Evolutionary conservation across 64 coral and sea anemone species (phyloP).

Genomic region (Acropora yongei): DNA sequence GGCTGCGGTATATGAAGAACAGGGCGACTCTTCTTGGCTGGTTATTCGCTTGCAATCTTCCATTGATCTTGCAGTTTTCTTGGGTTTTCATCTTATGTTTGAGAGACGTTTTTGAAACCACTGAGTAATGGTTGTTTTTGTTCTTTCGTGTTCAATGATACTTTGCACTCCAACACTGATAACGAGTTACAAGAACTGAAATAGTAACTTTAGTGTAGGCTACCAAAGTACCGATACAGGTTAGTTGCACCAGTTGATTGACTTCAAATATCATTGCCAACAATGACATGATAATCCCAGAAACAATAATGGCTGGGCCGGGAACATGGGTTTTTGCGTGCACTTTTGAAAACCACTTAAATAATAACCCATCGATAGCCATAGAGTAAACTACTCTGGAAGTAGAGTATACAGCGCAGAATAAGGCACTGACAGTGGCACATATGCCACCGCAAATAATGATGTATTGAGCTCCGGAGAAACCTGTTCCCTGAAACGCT

Average conservation of each 20-base stretch:
- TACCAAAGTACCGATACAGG: not conserved
- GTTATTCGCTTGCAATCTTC: not conserved
- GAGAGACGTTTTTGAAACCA: not conserved
- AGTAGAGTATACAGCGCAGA: conserved; percentile 32
- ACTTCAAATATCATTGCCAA: conserved; percentile 46
- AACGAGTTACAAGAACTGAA: conserved; percentile 42
- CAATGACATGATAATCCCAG: conserved; percentile 38
- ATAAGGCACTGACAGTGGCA: conserved; percentile 36
- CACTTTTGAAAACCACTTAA: conserved; percentile 41
- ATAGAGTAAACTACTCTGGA: conserved; percentile 53
- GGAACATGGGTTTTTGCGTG: conserved; percentile 43
- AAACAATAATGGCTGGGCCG: not conserved
- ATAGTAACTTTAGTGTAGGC: conserved; percentile 31
- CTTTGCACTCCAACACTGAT: conserved; percentile 6
- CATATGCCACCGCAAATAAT: conserved; percentile 32
- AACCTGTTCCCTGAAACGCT: conserved; percentile 32
- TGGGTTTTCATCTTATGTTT: not conserved
- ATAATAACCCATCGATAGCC: conserved; percentile 50
- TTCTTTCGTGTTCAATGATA: not conserved
- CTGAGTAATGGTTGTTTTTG: not conserved
- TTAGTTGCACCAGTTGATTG: conserved; percentile 15
- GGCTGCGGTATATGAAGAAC: not conserved
- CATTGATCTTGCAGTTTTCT: not conserved
- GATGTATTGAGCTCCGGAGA: conserved; percentile 35
- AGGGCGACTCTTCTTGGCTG: not conserved